Evolutionary conservation across 2,888 invertebrate species (phyloP).

Genomic region (Drosophila longiperda): DNA sequence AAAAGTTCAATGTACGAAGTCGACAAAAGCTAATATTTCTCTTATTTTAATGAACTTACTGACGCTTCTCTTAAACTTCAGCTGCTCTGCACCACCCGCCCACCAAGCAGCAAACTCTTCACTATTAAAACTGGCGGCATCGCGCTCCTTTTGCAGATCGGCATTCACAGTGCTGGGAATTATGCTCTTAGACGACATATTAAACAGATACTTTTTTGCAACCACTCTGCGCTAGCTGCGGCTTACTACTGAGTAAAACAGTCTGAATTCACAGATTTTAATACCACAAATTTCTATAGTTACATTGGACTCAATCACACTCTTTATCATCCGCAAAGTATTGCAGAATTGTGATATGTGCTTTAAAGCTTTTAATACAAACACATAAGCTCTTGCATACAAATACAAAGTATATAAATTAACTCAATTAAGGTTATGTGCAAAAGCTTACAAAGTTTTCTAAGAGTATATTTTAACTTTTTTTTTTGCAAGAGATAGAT

Average conservation of each 20-base stretch:
- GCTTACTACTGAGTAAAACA: slow-evolving; percentile 24
- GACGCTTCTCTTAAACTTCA: slow-evolving; percentile 54
- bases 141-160: slow-evolving; percentile 90
- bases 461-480: neutral
- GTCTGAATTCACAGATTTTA: neutral
- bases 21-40: neutral
- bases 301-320: slow-evolving; percentile 7
- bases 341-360: neutral
- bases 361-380: slow-evolving; percentile 9
- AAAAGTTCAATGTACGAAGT: neutral
- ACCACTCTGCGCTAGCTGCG: slow-evolving; percentile 15
- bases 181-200: slow-evolving; percentile 55
- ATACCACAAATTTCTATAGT: neutral
- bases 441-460: neutral
- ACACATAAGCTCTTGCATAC: too few species aligned
- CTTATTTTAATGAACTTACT: slow-evolving; percentile 49
- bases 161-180: slow-evolving; percentile 86
- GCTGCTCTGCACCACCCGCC: slow-evolving; percentile 89
- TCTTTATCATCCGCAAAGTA: neutral
- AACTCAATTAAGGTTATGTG: neutral
- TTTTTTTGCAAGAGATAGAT: too few species aligned
- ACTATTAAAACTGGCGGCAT: slow-evolving; percentile 89
- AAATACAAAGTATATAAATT: neutral
- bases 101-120: slow-evolving; percentile 91
- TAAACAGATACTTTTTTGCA: neutral